phyloP scores from a whole-genome alignment of 2,888 invertebrate genomes.

The Orthosia incerta region DNA sequence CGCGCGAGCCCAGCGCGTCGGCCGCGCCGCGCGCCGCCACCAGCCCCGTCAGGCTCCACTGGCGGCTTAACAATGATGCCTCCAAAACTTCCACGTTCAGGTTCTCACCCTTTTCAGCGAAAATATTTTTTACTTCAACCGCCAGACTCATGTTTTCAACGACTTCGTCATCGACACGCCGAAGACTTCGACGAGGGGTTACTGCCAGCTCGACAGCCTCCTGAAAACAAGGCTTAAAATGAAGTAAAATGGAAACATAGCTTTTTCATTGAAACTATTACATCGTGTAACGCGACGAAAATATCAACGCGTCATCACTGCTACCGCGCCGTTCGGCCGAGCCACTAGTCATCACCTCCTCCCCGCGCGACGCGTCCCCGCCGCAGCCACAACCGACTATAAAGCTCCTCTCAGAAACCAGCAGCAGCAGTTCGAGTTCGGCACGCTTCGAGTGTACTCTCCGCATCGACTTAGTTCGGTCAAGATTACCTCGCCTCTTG shows the following conservation, averaged over 20 bases:
- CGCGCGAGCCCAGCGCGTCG: constrained; percentile 78
- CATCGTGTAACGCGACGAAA: too few species aligned
- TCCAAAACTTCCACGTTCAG: constrained; percentile 91
- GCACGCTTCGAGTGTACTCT: too few species aligned
- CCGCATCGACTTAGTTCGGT: too few species aligned
- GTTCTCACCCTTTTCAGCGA: constrained; percentile 92
- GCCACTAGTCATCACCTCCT: too few species aligned
- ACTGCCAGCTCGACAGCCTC: constrained; percentile 91
- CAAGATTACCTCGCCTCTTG: too few species aligned
- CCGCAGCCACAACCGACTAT: too few species aligned
- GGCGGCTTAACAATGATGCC: constrained; percentile 91
- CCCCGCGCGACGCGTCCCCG: too few species aligned
- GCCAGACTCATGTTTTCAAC: constrained; percentile 92
- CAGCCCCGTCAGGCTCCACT: constrained; percentile 90
- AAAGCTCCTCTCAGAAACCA: too few species aligned
- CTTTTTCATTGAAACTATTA: not conserved
- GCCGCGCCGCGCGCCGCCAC: constrained; percentile 77
- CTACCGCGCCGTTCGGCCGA: too few species aligned
- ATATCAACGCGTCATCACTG: too few species aligned
- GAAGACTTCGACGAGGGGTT: constrained; percentile 89
- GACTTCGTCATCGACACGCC: constrained; percentile 76
- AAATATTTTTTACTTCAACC: constrained; percentile 93
- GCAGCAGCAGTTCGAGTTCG: too few species aligned
- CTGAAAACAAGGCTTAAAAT: constrained; percentile 66
- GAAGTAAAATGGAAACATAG: not conserved